A percentile compares a stretch with the other conserved stretches of the same genome.
Evolutionary conservation across 1,140 invertebrate genomes (phyloP).

Genomic region (Drosophila miranda): DNA sequence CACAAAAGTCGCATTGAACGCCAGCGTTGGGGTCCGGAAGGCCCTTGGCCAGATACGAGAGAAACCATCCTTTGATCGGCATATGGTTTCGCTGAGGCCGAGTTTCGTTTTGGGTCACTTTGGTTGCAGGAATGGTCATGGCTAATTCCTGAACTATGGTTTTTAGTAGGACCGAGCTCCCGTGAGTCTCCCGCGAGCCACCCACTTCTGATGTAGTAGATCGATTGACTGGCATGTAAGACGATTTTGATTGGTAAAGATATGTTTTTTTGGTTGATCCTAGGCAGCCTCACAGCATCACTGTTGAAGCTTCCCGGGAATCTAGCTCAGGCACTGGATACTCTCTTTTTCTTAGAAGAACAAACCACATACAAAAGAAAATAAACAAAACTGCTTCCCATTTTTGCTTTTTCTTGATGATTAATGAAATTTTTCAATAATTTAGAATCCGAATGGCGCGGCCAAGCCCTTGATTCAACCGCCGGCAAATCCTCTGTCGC

Average conservation of each 20-base stretch:
- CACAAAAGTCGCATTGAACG: neutral
- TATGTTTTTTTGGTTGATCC: constrained; percentile 18
- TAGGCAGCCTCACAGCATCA: neutral
- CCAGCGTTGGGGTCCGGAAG: neutral
- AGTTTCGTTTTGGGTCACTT: constrained; percentile 71
- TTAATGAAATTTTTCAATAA: constrained; percentile 33
- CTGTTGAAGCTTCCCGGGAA: neutral
- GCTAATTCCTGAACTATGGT: constrained; percentile 82
- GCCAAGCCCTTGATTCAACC: constrained; percentile 38
- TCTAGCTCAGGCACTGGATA: neutral
- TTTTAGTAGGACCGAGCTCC: constrained; percentile 66
- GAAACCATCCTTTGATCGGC: constrained; percentile 43
- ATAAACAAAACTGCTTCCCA: neutral
- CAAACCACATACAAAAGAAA: constrained; percentile 1
- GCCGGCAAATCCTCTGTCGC: neutral
- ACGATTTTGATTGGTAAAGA: constrained; percentile 24
- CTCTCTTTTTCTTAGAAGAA: neutral
- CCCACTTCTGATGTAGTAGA: constrained; percentile 8
- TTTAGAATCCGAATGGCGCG: constrained; percentile 58
- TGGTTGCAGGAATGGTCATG: constrained; percentile 81
- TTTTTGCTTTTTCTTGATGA: neutral
- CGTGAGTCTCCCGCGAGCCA: constrained; percentile 22
- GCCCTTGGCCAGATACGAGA: constrained; percentile 7
- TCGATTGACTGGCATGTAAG: constrained; percentile 7
- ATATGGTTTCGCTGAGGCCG: constrained; percentile 47